phyloP scores from a whole-genome alignment of 2,797 vertebrate species.

The Artibeus jamaicensis region DNA sequence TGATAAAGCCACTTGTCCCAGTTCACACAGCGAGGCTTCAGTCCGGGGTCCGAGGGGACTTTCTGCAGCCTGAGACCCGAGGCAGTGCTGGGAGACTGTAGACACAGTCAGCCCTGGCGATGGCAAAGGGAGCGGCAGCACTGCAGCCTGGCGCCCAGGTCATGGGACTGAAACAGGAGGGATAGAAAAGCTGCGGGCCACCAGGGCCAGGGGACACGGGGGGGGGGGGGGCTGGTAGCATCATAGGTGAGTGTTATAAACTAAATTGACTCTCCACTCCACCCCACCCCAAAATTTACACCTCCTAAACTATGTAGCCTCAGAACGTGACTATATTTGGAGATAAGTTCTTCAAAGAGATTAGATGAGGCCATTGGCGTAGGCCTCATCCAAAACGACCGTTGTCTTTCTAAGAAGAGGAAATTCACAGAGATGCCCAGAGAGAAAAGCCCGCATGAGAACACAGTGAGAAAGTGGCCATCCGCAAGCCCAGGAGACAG shows the following conservation, averaged over 20 bases:
- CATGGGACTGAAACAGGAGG: too few species aligned
- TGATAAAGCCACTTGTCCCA: neutral
- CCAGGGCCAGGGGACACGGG: neutral
- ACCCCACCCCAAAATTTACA: neutral
- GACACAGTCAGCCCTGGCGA: too few species aligned
- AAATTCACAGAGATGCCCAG: neutral
- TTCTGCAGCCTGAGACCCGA: accelerated
- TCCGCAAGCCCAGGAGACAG: neutral
- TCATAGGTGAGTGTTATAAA: neutral
- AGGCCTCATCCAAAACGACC: neutral
- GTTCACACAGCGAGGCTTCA: neutral
- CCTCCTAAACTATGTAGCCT: neutral
- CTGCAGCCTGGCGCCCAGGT: accelerated
- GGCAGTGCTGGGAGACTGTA: neutral
- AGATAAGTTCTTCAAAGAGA: too few species aligned
- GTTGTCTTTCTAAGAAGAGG: neutral
- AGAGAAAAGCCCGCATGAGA: too few species aligned
- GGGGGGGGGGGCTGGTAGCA: neutral
- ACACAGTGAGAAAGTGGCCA: neutral
- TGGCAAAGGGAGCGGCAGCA: neutral
- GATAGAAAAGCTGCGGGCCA: neutral
- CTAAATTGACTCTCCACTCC: neutral
- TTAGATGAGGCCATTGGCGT: neutral
- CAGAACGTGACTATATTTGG: neutral
- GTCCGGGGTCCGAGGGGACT: too few species aligned